Percentiles rank a stretch among this genome's conserved stretches.
Conservation (phyloP, 2,888 invertebrate genomes). For the Parelbella ahira region DNA sequence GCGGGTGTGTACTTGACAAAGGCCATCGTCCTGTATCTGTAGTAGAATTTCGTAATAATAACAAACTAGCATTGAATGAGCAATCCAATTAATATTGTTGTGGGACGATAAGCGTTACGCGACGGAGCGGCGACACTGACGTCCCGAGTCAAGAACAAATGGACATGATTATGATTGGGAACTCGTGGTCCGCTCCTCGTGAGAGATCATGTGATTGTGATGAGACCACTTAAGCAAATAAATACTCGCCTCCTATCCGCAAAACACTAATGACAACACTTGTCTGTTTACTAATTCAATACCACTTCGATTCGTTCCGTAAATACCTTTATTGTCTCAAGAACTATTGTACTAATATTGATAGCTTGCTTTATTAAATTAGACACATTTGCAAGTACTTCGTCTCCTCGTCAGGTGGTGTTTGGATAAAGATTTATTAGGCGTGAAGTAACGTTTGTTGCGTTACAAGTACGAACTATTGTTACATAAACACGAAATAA, state of each 20-base stretch:
- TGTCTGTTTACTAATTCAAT: conserved; percentile 39
- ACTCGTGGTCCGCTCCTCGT: conserved; percentile 67
- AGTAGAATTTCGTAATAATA: conserved; percentile 41
- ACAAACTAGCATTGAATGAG: conserved; percentile 49
- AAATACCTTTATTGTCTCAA: conserved; percentile 11
- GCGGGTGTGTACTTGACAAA: conserved; percentile 22
- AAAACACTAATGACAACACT: conserved; percentile 53
- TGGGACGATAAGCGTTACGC: conserved; percentile 47
- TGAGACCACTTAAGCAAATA: conserved; percentile 78
- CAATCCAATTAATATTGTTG: conserved; percentile 48
- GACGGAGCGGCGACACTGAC: conserved; percentile 42
- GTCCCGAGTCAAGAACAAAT: conserved; percentile 35
- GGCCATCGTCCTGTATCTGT: conserved; percentile 47
- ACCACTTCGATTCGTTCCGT: neutral
- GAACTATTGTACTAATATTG: conserved; percentile 2
- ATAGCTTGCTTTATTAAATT: conserved; percentile 11
- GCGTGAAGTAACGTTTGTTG: too few species aligned
- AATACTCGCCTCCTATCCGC: conserved; percentile 53
- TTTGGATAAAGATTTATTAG: conserved; percentile 10
- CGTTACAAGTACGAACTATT: neutral
- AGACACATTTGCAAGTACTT: conserved; percentile 2
- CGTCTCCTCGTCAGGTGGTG: neutral
- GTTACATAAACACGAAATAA: too few species aligned
- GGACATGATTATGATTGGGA: conserved; percentile 54
- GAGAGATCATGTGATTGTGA: conserved; percentile 74